Evolutionary conservation across 1,140 invertebrate genomes (phyloP).

Genomic region (Luehdorfia chinensis): DNA sequence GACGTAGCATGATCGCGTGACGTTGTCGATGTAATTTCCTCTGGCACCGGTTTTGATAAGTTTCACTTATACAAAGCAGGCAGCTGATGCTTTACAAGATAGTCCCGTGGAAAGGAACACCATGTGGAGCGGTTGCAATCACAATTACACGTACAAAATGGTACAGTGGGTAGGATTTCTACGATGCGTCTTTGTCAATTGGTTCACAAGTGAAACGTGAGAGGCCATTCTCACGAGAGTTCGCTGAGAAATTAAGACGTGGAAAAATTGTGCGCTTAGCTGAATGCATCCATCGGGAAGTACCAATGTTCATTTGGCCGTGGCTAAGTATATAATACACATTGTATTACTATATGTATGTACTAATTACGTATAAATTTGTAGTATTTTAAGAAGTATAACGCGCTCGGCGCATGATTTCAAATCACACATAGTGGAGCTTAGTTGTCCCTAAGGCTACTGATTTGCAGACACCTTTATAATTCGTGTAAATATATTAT

Average conservation of each 20-base stretch:
- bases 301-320: constrained; percentile 24
- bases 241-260: neutral
- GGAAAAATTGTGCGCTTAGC: neutral
- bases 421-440: constrained; percentile 74
- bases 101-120: neutral
- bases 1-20: constrained; percentile 56
- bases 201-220: neutral
- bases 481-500: constrained; percentile 76
- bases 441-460: constrained; percentile 73
- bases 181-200: neutral
- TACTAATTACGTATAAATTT: constrained; percentile 72
- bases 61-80: constrained; percentile 27
- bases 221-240: neutral
- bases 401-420: constrained; percentile 69
- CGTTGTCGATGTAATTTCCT: constrained; percentile 41
- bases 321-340: constrained; percentile 43
- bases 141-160: constrained; percentile 3
- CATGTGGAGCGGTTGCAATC: neutral
- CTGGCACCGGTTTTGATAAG: constrained; percentile 40
- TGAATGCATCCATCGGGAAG: constrained; percentile 12
- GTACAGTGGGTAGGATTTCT: neutral
- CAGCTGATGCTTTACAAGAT: constrained; percentile 23
- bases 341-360: constrained; percentile 62
- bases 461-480: constrained; percentile 71
- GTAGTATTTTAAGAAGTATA: constrained; percentile 62